Conservation (phyloP, 2,113 vertebrate species). For the Hydropotes inermis region DNA sequence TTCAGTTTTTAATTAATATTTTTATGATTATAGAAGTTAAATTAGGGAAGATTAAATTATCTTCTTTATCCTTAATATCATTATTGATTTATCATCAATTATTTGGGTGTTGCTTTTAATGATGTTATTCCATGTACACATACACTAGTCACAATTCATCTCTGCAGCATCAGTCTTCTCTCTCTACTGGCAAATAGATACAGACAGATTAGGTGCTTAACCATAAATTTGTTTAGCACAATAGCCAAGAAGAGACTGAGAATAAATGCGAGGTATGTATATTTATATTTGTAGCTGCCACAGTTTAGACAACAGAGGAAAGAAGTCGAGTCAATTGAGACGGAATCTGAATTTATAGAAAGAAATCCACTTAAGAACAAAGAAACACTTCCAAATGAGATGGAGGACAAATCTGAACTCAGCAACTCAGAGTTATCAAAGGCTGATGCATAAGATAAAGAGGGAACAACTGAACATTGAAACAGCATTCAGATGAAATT, state of each 20-base stretch:
- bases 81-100: background rate
- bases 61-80: background rate
- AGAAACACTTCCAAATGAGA: background rate
- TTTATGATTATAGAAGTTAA: background rate
- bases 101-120: background rate
- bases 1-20: background rate
- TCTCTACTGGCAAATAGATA: background rate
- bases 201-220: background rate
- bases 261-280: background rate
- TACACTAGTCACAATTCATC: background rate
- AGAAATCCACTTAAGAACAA: background rate
- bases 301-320: background rate
- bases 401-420: background rate
- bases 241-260: background rate
- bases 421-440: background rate
- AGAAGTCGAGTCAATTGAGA: background rate
- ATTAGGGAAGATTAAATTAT: background rate
- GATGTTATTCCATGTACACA: background rate
- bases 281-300: background rate
- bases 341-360: background rate
- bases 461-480: background rate
- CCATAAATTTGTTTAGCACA: background rate
- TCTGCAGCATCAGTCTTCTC: background rate
- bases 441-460: background rate
- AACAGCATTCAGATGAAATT: background rate